Percentiles rank a stretch among this genome's conserved stretches.
Conservation (phyloP, 2,888 invertebrate genomes). For the Chaetoderma sp. region DNA sequence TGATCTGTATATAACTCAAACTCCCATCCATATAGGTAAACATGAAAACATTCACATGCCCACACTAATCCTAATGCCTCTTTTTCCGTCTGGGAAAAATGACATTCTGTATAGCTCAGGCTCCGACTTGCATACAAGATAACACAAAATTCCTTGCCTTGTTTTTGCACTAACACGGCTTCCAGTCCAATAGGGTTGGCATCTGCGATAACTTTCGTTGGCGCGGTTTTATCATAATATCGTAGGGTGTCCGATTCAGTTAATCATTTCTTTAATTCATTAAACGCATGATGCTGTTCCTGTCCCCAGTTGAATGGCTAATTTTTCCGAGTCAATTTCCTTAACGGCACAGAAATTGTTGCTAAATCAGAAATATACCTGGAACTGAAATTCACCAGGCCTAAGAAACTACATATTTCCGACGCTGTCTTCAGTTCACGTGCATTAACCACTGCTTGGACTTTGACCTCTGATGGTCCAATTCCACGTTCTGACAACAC, state of each 20-base stretch:
- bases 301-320: not conserved
- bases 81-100: constrained; percentile 1
- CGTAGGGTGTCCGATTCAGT: not conserved
- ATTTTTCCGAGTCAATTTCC: not conserved
- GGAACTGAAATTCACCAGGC: not conserved
- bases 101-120: not conserved
- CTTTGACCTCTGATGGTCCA: constrained; percentile 4
- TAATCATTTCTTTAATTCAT: not conserved
- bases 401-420: constrained; percentile 8
- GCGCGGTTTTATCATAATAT: not conserved
- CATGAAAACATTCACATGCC: constrained; percentile 25
- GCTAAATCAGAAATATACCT: not conserved
- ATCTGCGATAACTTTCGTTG: no score
- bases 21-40: constrained; percentile 17
- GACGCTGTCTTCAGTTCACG: not conserved
- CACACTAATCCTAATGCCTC: constrained; percentile 19
- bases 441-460: constrained; percentile 9
- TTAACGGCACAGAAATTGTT: not conserved
- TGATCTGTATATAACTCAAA: constrained; percentile 24
- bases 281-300: not conserved
- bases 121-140: constrained; percentile 3
- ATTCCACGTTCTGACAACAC: not conserved
- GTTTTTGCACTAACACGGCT: not conserved
- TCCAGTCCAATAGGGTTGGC: not conserved
- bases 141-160: not conserved